Base-by-base conservation (phyloP, 1,140 invertebrate genomes). In the Aphidius ervi region DNA sequence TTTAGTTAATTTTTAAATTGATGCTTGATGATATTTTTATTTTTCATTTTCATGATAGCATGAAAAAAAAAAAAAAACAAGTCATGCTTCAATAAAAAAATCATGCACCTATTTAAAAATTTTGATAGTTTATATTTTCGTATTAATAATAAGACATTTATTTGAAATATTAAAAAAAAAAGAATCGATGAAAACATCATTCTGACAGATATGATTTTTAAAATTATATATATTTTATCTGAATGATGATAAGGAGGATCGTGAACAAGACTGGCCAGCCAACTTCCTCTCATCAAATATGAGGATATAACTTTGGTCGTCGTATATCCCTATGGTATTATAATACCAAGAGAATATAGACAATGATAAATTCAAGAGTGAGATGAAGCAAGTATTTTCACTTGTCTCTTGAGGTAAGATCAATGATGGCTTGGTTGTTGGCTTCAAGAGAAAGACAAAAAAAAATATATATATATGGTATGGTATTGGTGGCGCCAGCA, bases 401-500 rank as follows among this genome's bases (percentile, higher is more conserved):
- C n/a, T 43, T 47, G 45, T 59, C 47, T 50, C 57, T 45, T 10
- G 54, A 39, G 42, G 16, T 37, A 46, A 41, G 37, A 37, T 53
- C 20, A 53, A 46, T 37, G 58, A 53, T n/a, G 23, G 46, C 23
- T 31, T 4, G 23, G 23, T 31, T 31, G 2, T 31, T 31, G 23
- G 23, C 23, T 31, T 31, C 23, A 40, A 42, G 40, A 56, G 37
- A 20, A n/a, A 46, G 56, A 55, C 57, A 46, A 37, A 56, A 53
- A 56, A 67, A 53, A 53, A 47, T n/a, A 60, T 63, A 37, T 31
- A 31, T 31, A 31, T 31, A 31, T 31, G 63, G 40, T 43, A 63
- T 71, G 68, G 73, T 70, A 68, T 75, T 72, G 71, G 72, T 76
- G 75, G 75, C 70, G 73, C 74, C 72, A 68, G 61, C 23, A 31